A percentile compares a stretch with the other conserved stretches of the same genome.
phyloP scores from a whole-genome alignment of 2,797 vertebrate genomes.

The Huso huso region DNA sequence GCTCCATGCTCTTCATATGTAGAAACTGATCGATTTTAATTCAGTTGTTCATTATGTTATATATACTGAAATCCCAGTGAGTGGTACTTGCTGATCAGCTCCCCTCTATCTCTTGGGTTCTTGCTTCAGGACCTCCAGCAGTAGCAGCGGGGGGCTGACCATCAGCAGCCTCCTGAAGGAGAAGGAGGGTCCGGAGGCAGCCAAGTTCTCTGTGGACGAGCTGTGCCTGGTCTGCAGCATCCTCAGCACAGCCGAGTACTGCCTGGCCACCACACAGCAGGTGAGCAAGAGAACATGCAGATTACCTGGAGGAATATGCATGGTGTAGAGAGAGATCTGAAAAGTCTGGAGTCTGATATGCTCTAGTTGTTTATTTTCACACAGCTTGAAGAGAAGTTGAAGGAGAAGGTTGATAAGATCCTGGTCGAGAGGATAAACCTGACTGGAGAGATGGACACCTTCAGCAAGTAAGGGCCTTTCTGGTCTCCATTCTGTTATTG shows the following conservation, averaged over 20 bases:
- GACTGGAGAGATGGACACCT: conserved; percentile 94
- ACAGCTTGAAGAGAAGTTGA: conserved; percentile 95
- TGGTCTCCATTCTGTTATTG: no score
- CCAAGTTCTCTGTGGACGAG: conserved; percentile 93
- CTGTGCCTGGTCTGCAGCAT: conserved; percentile 95
- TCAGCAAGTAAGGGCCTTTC: conserved; percentile 81
- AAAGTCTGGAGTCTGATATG: not conserved
- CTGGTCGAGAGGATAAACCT: conserved; percentile 88
- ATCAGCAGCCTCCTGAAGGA: conserved; percentile 94
- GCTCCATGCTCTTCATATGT: no score
- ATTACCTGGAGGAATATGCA: no score
- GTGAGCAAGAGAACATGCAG: conserved; percentile 39
- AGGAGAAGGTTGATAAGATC: conserved; percentile 88
- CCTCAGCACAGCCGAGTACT: conserved; percentile 94
- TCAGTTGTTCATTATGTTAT: no score
- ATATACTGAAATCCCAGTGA: no score
- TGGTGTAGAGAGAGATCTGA: no score
- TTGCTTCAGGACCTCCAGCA: conserved; percentile 69
- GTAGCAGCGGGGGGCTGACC: conserved; percentile 78
- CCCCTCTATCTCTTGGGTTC: not conserved
- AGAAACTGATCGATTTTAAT: no score
- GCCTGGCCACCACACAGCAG: conserved; percentile 95
- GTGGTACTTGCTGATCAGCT: not conserved
- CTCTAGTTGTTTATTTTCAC: conserved; percentile 22
- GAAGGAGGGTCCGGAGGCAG: conserved; percentile 86